Conservation (phyloP, 2,888 invertebrate genomes). For the Conus canariensis region DNA sequence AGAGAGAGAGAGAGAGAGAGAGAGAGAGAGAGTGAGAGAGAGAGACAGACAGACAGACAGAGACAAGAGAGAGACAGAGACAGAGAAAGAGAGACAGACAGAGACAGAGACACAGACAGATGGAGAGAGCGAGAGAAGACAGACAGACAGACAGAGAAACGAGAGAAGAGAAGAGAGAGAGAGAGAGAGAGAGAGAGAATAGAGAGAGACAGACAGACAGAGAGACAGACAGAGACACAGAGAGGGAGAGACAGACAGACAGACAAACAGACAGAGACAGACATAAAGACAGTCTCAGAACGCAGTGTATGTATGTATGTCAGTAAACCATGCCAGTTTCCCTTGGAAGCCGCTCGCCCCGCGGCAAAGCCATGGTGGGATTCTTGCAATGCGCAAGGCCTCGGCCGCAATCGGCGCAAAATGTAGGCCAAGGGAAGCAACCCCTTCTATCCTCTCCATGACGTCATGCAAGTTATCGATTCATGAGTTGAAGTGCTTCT, state of each 20-base stretch:
- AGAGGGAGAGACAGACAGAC: neutral
- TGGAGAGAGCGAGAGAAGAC: neutral
- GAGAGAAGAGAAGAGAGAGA: neutral
- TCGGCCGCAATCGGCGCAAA: too few relatives aligned
- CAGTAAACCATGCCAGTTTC: too few relatives aligned
- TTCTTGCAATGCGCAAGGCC: too few relatives aligned
- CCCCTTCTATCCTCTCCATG: neutral
- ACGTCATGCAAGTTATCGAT: slow-evolving; percentile 32
- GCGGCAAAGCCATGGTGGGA: neutral
- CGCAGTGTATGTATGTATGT: too few relatives aligned
- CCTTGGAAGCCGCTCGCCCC: neutral
- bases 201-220: neutral
- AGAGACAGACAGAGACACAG: neutral
- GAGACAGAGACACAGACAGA: neutral
- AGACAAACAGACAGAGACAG: neutral
- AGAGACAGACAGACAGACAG: neutral
- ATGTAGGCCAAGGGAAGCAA: slow-evolving; percentile 29
- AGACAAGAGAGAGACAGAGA: neutral
- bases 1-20: neutral
- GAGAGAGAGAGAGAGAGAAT: too few relatives aligned
- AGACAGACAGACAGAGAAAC: too few relatives aligned
- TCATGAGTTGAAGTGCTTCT: neutral
- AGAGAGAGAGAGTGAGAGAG: neutral
- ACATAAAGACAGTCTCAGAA: too few relatives aligned
- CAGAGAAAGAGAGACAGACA: neutral